A percentile compares a stretch with the other conserved stretches of the same genome.
These are phyloP conservation scores for Trichonephila inaurata DNA, from an alignment of 1,140 invertebrate species.

Conservation along the genomic window DNA sequence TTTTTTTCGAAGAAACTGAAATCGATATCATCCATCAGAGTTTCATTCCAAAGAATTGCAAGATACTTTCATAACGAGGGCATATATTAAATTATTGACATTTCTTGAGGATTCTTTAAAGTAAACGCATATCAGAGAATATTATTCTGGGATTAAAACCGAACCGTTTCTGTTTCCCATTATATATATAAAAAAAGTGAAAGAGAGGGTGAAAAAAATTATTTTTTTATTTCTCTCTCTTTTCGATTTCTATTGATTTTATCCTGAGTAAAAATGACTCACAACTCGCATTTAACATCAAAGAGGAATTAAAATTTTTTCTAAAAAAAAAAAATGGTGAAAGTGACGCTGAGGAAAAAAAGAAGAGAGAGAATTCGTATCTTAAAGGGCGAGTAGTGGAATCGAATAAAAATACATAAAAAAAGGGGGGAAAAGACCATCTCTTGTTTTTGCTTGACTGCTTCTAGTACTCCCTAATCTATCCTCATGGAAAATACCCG, in stretches of 20 bases:
- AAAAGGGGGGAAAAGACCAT: conserved; percentile 31
- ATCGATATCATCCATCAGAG: not conserved
- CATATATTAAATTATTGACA: not conserved
- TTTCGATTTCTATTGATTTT: conserved; percentile 67
- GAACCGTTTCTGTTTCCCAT: not conserved
- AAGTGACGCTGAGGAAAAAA: conserved; percentile 24
- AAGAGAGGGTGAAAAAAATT: not conserved
- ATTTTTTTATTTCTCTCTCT: not conserved
- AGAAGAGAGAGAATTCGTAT: not conserved
- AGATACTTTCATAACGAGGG: not conserved
- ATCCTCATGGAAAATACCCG: conserved; percentile 58
- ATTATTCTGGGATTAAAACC: not conserved
- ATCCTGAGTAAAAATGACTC: conserved; percentile 57
- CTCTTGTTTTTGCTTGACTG: conserved; percentile 66
- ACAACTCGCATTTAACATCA: conserved; percentile 55
- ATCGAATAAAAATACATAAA: conserved; percentile 22
- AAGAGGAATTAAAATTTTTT: conserved; percentile 59
- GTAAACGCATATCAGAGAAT: not conserved
- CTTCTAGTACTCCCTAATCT: conserved; percentile 61
- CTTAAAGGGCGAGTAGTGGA: not conserved
- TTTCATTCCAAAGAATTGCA: not conserved
- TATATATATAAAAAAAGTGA: not conserved
- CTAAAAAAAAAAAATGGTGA: conserved; percentile 19
- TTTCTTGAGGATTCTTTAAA: not conserved
- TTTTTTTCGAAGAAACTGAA: not conserved